Evolutionary conservation across 1,140 invertebrate genomes (phyloP).

Genomic region (Samia ricini): DNA sequence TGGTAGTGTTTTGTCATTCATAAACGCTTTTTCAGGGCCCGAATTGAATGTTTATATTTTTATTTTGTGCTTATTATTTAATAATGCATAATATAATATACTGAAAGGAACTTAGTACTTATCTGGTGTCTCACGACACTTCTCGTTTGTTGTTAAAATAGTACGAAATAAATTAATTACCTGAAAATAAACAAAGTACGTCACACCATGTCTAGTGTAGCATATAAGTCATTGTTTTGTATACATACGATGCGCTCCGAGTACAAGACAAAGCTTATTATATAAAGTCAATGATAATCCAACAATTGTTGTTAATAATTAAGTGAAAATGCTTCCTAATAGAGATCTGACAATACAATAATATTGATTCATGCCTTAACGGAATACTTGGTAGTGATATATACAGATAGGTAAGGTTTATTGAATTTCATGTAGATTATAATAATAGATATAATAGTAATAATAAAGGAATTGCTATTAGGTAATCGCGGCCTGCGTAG

Average conservation of each 20-base stretch:
- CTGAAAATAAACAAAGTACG: not conserved
- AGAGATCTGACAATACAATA: slow-evolving; percentile 74
- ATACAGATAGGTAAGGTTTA: slow-evolving; percentile 47
- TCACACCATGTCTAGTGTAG: not conserved
- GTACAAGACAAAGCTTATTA: slow-evolving; percentile 4
- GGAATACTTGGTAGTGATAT: slow-evolving; percentile 68
- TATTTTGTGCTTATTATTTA: not conserved
- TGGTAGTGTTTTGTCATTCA: too few species aligned
- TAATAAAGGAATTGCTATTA: slow-evolving; percentile 31
- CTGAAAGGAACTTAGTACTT: too few species aligned
- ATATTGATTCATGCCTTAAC: slow-evolving; percentile 67
- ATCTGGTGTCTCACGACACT: not conserved
- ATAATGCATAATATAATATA: not conserved
- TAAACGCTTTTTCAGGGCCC: too few species aligned
- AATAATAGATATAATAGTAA: slow-evolving; percentile 38
- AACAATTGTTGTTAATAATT: slow-evolving; percentile 72
- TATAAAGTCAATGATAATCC: slow-evolving; percentile 51
- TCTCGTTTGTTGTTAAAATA: not conserved
- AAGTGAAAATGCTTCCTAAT: slow-evolving; percentile 74
- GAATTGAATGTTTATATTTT: not conserved
- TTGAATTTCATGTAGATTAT: slow-evolving; percentile 59
- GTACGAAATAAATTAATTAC: not conserved
- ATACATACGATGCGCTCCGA: not conserved
- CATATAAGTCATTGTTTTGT: slow-evolving; percentile 1
- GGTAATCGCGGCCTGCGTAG: slow-evolving; percentile 64